Evolutionary conservation across 2,888 invertebrate genomes (phyloP).

Genomic region (Diaperis boleti): DNA sequence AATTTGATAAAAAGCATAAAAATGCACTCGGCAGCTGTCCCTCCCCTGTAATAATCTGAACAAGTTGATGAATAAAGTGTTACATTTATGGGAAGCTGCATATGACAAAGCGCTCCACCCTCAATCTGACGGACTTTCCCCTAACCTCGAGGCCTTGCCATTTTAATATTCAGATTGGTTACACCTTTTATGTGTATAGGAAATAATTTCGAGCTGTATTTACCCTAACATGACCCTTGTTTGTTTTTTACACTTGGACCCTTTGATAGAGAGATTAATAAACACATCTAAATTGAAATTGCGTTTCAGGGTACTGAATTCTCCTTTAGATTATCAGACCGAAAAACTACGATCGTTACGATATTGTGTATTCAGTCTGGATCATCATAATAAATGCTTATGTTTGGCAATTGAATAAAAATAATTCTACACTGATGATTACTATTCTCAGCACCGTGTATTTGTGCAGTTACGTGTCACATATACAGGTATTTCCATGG

Average conservation of each 20-base stretch:
- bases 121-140: constrained; percentile 43
- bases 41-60: constrained; percentile 64
- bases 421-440: constrained; percentile 55
- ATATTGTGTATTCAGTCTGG: constrained; percentile 53
- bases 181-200: constrained; percentile 67
- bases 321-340: constrained; percentile 19
- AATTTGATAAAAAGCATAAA: constrained; percentile 62
- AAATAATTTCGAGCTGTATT: constrained; percentile 66
- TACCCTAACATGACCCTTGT: constrained; percentile 63
- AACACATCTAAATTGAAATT: constrained; percentile 57
- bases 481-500: constrained; percentile 58
- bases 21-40: constrained; percentile 64
- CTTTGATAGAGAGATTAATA: constrained; percentile 64
- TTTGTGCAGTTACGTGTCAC: constrained; percentile 60
- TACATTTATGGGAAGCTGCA: constrained; percentile 65
- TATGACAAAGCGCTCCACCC: constrained; percentile 61
- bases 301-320: constrained; percentile 40
- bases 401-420: constrained; percentile 57
- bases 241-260: constrained; percentile 67
- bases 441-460: constrained; percentile 55
- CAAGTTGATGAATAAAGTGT: constrained; percentile 65
- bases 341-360: constrained; percentile 21
- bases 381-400: constrained; percentile 56
- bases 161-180: constrained; percentile 68
- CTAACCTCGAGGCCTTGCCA: constrained; percentile 50